These are phyloP conservation scores for Gouania willdenowi DNA, from an alignment of 2,797 vertebrate species.

Conservation along the genomic window DNA sequence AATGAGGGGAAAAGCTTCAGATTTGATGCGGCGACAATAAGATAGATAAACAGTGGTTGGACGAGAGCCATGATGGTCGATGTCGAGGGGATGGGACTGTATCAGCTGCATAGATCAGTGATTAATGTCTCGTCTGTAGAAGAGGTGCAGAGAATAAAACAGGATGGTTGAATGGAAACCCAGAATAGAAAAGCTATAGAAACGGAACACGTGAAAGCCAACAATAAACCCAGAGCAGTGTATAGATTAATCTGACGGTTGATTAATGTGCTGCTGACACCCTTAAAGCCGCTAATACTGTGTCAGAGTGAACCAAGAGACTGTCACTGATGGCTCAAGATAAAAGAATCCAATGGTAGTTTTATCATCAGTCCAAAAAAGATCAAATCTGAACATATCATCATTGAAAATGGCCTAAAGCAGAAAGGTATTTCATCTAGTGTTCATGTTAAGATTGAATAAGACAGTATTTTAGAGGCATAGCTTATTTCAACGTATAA, in stretches of 20 bases:
- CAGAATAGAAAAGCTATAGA: neutral
- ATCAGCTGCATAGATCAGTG: constrained; percentile 49
- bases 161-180: neutral
- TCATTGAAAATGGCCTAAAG: neutral
- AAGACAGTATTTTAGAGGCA: too few species aligned
- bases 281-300: constrained; percentile 7
- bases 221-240: constrained; percentile 9
- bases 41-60: constrained; percentile 45
- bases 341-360: neutral
- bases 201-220: constrained; percentile 9
- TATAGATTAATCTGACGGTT: constrained; percentile 28
- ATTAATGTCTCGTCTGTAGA: constrained; percentile 43
- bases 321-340: constrained; percentile 22
- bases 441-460: too few species aligned
- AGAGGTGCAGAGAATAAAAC: constrained; percentile 2
- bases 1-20: constrained; percentile 17
- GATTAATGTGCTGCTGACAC: constrained; percentile 27
- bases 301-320: constrained; percentile 12
- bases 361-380: neutral
- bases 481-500: too few species aligned
- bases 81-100: constrained; percentile 32
- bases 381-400: neutral
- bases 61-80: constrained; percentile 14
- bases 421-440: too few species aligned
- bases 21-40: constrained; percentile 34